Evolutionary conservation across 2,888 invertebrate species (phyloP), one percentile per base, ranked within the genome.

Genomic region (Drosophila nigritarsus): DNA sequence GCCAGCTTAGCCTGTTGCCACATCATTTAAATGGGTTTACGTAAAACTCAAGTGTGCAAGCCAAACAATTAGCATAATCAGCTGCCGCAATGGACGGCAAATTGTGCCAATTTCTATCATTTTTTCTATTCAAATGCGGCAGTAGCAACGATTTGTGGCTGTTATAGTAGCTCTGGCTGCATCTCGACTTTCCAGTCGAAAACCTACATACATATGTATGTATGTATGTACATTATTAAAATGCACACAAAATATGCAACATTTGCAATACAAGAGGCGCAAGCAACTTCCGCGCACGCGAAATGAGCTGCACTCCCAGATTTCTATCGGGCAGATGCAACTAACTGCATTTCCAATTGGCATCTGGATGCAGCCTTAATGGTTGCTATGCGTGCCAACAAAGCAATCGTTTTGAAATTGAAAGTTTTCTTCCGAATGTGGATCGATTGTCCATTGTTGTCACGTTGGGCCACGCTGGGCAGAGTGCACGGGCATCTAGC

Each of bases 31-130:
- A 69, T 65, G 62, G 50, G 65, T 77, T 85, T 83, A 86, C 87
- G 81, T 88, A 83, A 83, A 73, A 49, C 36, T 54, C 27, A 58
- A 55, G 65, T 83, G 83, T 78, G 72, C 69, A 70, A 75, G 64
- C 66, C 66, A 65, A 82, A 75, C 85, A 87, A 89, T 87, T 89
- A 87, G 48, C 80, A 77, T 77, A 77, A 75, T 73, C 59, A 68
- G 79, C 79, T 82, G 83, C 80, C 70, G 87, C 68, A 84, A 89
- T 84, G 71, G 66, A 59, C 70, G 68, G 77, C 65, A 83, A 85
- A 89, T 89, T 86, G 90, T 89, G 80, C 81, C 88, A 89, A 85
- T 85, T 89, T 89, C 72, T 62, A 83, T 89, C 80, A 86, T 85
- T 87, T 71, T 82, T 82, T 61, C 77, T 65, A 78, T 77, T 66